phyloP scores from a whole-genome alignment of 2,113 vertebrate genomes.

The Bufo bufo region DNA sequence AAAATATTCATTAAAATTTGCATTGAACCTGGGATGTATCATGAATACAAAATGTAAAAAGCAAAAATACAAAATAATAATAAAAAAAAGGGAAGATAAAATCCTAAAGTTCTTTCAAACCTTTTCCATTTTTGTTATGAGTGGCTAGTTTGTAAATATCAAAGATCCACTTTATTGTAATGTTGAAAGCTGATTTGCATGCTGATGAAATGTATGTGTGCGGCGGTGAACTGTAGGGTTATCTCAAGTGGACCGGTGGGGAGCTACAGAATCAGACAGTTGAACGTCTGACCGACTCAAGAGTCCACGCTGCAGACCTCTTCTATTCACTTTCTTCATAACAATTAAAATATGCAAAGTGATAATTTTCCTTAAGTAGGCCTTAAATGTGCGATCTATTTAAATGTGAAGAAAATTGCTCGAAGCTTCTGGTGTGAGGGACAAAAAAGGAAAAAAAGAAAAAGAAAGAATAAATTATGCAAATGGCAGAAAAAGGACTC shows the following conservation, averaged over 20 bases:
- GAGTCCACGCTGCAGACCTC: slow-evolving; percentile 98
- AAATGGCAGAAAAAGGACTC: slow-evolving; percentile 97
- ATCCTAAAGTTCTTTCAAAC: slow-evolving; percentile 91
- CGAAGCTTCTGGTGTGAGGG: slow-evolving; percentile 92
- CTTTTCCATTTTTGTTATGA: slow-evolving; percentile 96
- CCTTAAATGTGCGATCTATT: slow-evolving; percentile 99
- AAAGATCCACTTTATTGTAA: slow-evolving; percentile 91
- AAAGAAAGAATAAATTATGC: slow-evolving; percentile 95
- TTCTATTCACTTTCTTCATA: slow-evolving; percentile 99
- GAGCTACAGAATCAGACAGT: slow-evolving; percentile 89
- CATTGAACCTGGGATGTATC: not conserved
- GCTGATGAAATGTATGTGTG: slow-evolving; percentile 98
- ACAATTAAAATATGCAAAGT: slow-evolving; percentile 99
- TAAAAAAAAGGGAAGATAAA: slow-evolving; percentile 71
- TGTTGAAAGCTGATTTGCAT: slow-evolving; percentile 95
- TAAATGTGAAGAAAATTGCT: slow-evolving; percentile 99
- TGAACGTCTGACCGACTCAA: slow-evolving; percentile 88
- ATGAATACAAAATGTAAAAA: slow-evolving; percentile 69
- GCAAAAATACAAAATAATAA: slow-evolving; percentile 47
- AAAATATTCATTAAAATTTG: not conserved
- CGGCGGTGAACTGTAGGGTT: slow-evolving; percentile 95
- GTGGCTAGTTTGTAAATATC: slow-evolving; percentile 99
- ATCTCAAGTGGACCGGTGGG: slow-evolving; percentile 93
- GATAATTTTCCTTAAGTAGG: slow-evolving; percentile 99
- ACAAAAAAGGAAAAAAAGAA: slow-evolving; percentile 73